Evolutionary conservation across 2,888 invertebrate species (phyloP).

Genomic region (Agriopis leucophaearia): DNA sequence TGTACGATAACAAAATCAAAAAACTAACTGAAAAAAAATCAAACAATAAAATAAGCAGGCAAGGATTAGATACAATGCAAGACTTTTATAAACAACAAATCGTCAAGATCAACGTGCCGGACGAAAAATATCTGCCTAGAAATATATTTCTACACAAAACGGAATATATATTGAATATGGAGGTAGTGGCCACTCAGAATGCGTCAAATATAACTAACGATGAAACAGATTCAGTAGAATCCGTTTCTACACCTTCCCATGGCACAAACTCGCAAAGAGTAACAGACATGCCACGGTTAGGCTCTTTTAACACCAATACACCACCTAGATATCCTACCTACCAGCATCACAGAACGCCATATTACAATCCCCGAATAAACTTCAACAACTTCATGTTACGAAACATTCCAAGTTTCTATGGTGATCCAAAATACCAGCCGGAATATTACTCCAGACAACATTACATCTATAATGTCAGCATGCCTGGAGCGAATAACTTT

Average conservation of each 20-base stretch:
- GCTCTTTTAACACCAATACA: neutral
- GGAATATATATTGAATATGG: conserved; percentile 65
- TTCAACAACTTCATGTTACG: conserved; percentile 9
- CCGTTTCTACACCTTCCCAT: neutral
- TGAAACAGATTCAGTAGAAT: conserved; percentile 7
- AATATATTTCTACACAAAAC: conserved; percentile 67
- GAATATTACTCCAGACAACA: conserved; percentile 12
- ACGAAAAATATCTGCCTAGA: conserved; percentile 63
- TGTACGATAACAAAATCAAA: conserved; percentile 14
- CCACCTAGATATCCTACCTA: conserved; percentile 11
- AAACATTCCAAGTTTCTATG: neutral
- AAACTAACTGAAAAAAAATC: conserved; percentile 13
- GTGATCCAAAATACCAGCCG: conserved; percentile 17
- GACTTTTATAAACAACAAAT: conserved; percentile 60
- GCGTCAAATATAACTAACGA: conserved; percentile 11
- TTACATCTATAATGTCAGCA: neutral
- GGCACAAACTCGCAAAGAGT: neutral
- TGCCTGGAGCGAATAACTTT: neutral
- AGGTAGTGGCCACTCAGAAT: conserved; percentile 40
- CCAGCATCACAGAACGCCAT: conserved; percentile 1
- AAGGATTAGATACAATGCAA: conserved; percentile 63
- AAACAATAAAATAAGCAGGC: conserved; percentile 46
- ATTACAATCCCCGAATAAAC: neutral
- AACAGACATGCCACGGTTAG: neutral
- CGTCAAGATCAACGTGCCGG: conserved; percentile 65